A percentile compares a stretch with the other conserved stretches of the same genome.
These are phyloP conservation scores for Holothuria glaberrima DNA, from an alignment of 35 echinoderm and acorn worm genomes.

Conservation along the genomic window DNA sequence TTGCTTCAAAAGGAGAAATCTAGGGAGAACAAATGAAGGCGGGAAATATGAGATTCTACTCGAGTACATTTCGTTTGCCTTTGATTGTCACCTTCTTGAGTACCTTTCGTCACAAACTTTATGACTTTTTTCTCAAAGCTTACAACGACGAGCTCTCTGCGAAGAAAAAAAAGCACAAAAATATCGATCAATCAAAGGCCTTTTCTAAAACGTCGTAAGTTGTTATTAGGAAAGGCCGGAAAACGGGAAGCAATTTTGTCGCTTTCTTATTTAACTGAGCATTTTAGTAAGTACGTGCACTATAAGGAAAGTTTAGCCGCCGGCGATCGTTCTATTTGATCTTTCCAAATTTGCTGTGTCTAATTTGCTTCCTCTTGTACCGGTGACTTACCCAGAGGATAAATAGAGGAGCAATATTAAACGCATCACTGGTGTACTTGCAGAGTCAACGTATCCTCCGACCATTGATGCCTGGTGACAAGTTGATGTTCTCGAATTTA, in stretches of 20 bases:
- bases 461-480: too few relatives aligned
- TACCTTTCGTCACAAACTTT: constrained; percentile 59
- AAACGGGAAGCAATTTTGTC: constrained; percentile 54
- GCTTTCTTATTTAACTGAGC: constrained; percentile 33
- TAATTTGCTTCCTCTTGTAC: constrained; percentile 35
- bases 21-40: constrained; percentile 41
- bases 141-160: constrained; percentile 10
- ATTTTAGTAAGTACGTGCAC: constrained; percentile 49
- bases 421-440: too few relatives aligned
- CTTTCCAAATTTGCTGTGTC: constrained; percentile 46
- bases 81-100: constrained; percentile 52
- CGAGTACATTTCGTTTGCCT: constrained; percentile 55
- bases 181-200: constrained; percentile 59
- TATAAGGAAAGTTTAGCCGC: constrained; percentile 25
- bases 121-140: constrained; percentile 46
- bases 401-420: constrained; percentile 1
- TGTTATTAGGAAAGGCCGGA: constrained; percentile 45
- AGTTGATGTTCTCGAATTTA: too few relatives aligned
- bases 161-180: constrained; percentile 31
- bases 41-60: constrained; percentile 51
- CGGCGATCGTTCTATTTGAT: constrained; percentile 29
- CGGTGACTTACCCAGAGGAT: constrained; percentile 39
- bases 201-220: constrained; percentile 47
- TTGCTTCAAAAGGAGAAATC: constrained; percentile 32
- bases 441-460: too few relatives aligned